phyloP scores from a whole-genome alignment of 1,140 invertebrate genomes.

The Drosophila miranda region DNA sequence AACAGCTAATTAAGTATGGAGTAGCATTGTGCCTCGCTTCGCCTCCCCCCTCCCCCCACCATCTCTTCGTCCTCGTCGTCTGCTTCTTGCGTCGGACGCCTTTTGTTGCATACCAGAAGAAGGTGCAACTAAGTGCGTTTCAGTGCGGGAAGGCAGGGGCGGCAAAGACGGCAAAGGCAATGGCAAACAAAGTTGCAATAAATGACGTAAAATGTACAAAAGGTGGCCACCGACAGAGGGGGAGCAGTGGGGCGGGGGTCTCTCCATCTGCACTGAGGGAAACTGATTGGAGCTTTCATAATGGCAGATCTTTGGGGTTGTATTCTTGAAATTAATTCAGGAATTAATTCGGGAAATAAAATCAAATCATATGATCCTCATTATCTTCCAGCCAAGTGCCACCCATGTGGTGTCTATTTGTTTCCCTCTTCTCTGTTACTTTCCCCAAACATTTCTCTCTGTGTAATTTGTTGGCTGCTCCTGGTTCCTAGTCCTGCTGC shows the following conservation, averaged over 20 bases:
- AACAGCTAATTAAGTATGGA: constrained; percentile 81
- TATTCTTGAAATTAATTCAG: too few relatives aligned
- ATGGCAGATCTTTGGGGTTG: too few relatives aligned
- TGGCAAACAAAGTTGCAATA: constrained; percentile 76
- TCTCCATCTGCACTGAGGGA: constrained; percentile 9
- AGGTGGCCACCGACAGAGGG: constrained; percentile 24
- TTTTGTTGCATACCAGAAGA: constrained; percentile 54
- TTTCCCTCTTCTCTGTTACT: too few relatives aligned
- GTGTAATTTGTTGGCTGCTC: not conserved
- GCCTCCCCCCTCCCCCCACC: constrained; percentile 7
- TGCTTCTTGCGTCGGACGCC: constrained; percentile 47
- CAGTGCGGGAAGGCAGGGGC: constrained; percentile 1
- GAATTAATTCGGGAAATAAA: too few relatives aligned
- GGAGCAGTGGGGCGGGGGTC: not conserved
- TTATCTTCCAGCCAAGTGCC: too few relatives aligned
- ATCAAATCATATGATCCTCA: too few relatives aligned
- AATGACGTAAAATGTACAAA: constrained; percentile 72
- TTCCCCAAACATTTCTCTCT: too few relatives aligned
- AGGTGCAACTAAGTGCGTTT: constrained; percentile 64
- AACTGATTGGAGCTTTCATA: too few relatives aligned
- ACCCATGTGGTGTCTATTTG: too few relatives aligned
- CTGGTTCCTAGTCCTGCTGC: not conserved
- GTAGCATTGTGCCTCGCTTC: constrained; percentile 58
- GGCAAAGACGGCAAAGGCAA: constrained; percentile 16
- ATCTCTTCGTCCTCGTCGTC: constrained; percentile 50